These are phyloP conservation scores for Drosophila eohydei DNA, from an alignment of 2,888 invertebrate species.

Conservation along the genomic window DNA sequence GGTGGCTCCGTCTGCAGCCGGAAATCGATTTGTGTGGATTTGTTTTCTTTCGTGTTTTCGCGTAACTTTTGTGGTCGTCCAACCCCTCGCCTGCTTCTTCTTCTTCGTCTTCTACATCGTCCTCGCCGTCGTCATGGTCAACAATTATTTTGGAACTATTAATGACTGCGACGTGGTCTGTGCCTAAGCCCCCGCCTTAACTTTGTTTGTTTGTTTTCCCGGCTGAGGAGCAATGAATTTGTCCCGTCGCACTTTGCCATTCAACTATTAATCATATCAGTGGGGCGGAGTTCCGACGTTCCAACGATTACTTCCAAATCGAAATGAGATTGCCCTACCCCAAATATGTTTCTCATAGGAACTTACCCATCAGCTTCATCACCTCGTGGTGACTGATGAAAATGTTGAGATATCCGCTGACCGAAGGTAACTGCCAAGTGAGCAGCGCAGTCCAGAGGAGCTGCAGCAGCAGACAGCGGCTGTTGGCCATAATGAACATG, in stretches of 20 bases:
- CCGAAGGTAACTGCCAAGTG: slow-evolving; percentile 84
- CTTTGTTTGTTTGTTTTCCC: slow-evolving; percentile 64
- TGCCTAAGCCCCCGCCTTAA: slow-evolving; percentile 12
- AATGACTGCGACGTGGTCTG: slow-evolving; percentile 64
- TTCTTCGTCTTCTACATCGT: neutral
- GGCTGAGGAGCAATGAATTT: slow-evolving; percentile 70
- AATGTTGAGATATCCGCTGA: slow-evolving; percentile 90
- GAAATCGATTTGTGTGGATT: slow-evolving; percentile 80
- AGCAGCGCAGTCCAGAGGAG: slow-evolving; percentile 71
- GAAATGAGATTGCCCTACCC: slow-evolving; percentile 19
- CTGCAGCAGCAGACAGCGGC: slow-evolving; percentile 31
- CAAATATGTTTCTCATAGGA: neutral
- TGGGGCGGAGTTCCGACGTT: slow-evolving; percentile 30
- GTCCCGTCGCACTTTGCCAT: slow-evolving; percentile 65
- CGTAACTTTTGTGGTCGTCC: slow-evolving; percentile 51
- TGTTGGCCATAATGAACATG: slow-evolving; percentile 33
- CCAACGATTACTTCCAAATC: slow-evolving; percentile 44
- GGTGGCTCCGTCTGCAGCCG: slow-evolving; percentile 45
- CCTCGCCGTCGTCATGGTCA: slow-evolving; percentile 62
- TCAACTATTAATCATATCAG: slow-evolving; percentile 71
- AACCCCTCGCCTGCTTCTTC: neutral
- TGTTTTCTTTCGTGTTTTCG: slow-evolving; percentile 70
- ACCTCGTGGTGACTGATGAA: slow-evolving; percentile 93
- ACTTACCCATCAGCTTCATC: slow-evolving; percentile 92
- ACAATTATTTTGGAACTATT: slow-evolving; percentile 79